Base-by-base conservation (phyloP, 2,888 invertebrate species). In the Cataglyphis livida region DNA sequence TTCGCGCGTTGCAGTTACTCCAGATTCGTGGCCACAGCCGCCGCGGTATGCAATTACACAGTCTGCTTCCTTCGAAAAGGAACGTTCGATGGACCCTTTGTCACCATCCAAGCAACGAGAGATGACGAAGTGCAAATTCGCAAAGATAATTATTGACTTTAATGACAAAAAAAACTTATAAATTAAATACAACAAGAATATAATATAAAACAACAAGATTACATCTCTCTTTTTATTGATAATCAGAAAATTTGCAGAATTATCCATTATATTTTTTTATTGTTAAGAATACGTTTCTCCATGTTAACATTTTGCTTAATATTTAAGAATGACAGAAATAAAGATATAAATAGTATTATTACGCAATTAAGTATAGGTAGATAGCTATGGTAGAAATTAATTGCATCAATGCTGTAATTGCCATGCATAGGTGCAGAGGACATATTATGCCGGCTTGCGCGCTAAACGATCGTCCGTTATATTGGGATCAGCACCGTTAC, bases 51-150 rank as follows among this genome's bases (percentile, higher is more conserved):
- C 91, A 91, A 93, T 93, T 93, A 92, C 92, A 93, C 91, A 93
- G 92, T 93, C 93, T 91, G 93, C 88, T 92, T 91, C 91, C 84
- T 87, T 91, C 89, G 93, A 93, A 93, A 93, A 91, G 91, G 92
- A 93, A 91, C 87, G 92, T 90, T 86, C 87, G 89, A 90, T 90
- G 87, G 88, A 85, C 71, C 84, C 85, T 92, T 91, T 92, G 91
- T 92, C 91, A 88, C 86, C 87, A 73, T 73, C 51, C 65, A 54
- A 79, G 57, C 54, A 76, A 66, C n/a, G n/a, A 28, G 54, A 76
- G 25, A 38, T 1, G 7, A 32, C 10, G 9, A 76, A 76, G 2
- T 51, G 25, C 25, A 51, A 66, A 54, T 54, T 18, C 25, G 61
- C 41, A 4, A 73, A 12, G 12, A 28, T 28, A 73, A 38, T 18